phyloP scores from a whole-genome alignment of 1,140 invertebrate species.

The Melanaphis sacchari region DNA sequence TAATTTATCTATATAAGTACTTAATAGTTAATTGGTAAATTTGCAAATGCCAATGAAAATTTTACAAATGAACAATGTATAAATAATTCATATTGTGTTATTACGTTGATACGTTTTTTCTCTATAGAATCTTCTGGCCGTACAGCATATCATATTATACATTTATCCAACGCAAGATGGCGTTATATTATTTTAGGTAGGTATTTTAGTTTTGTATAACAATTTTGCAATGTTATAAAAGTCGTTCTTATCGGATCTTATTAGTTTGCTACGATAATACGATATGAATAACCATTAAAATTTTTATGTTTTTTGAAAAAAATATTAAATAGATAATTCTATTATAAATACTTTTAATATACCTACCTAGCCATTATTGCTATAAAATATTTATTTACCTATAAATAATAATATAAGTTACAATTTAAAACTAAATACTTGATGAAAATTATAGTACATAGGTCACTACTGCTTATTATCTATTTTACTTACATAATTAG shows the following conservation, averaged over 20 bases:
- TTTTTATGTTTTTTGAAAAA: background rate
- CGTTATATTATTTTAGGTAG: background rate
- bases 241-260: no score
- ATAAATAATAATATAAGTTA: background rate
- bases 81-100: background rate
- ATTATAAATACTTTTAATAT: background rate
- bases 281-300: background rate
- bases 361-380: background rate
- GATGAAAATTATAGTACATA: background rate
- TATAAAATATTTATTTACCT: background rate
- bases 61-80: background rate
- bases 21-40: no score
- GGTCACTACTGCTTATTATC: no score
- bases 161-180: background rate
- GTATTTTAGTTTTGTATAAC: background rate
- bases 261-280: background rate
- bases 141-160: background rate
- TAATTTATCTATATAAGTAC: background rate
- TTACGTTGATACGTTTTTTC: background rate
- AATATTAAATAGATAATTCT: background rate
- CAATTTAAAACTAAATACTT: background rate
- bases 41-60: no score
- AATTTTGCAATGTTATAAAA: no score
- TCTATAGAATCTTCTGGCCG: background rate
- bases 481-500: no score